Percentiles rank a stretch among this genome's conserved stretches.
phyloP scores from a whole-genome alignment of 2,888 invertebrate species.

The Mystacides longicornis region DNA sequence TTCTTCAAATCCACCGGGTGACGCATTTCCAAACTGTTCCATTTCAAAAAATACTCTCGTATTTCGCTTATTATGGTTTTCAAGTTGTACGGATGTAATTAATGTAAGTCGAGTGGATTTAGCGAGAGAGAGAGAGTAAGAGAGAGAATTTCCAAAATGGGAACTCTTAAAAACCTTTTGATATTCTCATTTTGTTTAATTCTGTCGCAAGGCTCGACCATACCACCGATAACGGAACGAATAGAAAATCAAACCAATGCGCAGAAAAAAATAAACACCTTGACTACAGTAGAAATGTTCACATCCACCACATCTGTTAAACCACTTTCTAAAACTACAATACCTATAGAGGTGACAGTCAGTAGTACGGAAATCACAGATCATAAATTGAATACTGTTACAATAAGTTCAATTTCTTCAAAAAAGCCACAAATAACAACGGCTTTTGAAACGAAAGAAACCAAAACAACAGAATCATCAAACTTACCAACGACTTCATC shows the following conservation, averaged over 20 bases:
- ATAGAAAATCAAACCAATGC: constrained; percentile 6
- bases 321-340: constrained; percentile 37
- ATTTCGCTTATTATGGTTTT: not conserved
- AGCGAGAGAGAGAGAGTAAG: too few species aligned
- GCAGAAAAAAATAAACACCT: constrained; percentile 21
- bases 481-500: not conserved
- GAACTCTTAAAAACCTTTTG: constrained; percentile 13
- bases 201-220: constrained; percentile 16
- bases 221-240: constrained; percentile 7
- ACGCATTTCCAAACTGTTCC: too few species aligned
- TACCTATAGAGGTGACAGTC: constrained; percentile 30
- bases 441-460: not conserved
- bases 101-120: not conserved
- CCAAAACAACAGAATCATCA: not conserved
- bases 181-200: constrained; percentile 15
- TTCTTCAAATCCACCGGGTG: too few species aligned
- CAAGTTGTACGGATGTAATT: constrained; percentile 8
- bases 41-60: not conserved
- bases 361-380: not conserved
- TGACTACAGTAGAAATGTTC: constrained; percentile 34
- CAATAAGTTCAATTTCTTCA: constrained; percentile 4
- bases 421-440: constrained; percentile 13
- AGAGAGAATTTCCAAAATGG: constrained; percentile 12
- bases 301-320: constrained; percentile 39
- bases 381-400: not conserved